A percentile compares a stretch with the other conserved stretches of the same genome.
Conservation (phyloP, 2,888 invertebrate species). For the Mesorhabditis belari region DNA sequence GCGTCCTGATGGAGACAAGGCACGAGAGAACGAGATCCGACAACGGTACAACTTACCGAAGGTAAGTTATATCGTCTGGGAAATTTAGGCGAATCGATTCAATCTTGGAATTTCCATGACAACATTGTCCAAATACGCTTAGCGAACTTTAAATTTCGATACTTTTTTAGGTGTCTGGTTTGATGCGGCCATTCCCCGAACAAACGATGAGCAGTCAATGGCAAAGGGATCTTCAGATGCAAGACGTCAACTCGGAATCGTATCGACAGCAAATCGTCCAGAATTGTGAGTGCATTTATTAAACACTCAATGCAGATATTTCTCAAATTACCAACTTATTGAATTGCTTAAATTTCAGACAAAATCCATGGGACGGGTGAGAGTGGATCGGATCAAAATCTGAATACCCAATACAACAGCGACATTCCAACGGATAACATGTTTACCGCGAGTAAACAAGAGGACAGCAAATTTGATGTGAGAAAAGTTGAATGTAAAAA, state of each 20-base stretch:
- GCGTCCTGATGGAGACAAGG: conserved; percentile 49
- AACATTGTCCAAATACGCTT: no score
- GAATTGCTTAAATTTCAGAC: conserved; percentile 22
- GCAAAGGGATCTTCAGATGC: conserved; percentile 29
- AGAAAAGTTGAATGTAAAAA: no score
- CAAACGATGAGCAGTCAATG: conserved; percentile 32
- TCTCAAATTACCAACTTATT: neutral
- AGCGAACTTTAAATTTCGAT: no score
- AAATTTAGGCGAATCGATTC: no score
- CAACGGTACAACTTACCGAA: conserved; percentile 42
- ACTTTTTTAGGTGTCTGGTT: conserved; percentile 29
- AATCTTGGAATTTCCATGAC: no score
- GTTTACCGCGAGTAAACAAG: conserved; percentile 45
- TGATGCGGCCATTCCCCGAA: conserved; percentile 52
- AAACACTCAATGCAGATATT: neutral
- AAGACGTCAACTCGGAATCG: conserved; percentile 48
- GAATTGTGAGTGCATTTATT: neutral
- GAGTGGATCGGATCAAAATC: conserved; percentile 36
- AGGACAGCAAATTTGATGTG: conserved; percentile 49
- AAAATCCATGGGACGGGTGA: conserved; percentile 46
- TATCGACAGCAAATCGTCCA: conserved; percentile 46
- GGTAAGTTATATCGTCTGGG: no score
- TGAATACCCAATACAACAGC: conserved; percentile 14
- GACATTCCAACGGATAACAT: conserved; percentile 49
- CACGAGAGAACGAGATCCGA: conserved; percentile 40